Percentiles rank a stretch among this genome's conserved stretches.
These are phyloP conservation scores for Hemibagrus guttatus DNA, from an alignment of 2,797 vertebrate genomes.

Conservation along the genomic window DNA sequence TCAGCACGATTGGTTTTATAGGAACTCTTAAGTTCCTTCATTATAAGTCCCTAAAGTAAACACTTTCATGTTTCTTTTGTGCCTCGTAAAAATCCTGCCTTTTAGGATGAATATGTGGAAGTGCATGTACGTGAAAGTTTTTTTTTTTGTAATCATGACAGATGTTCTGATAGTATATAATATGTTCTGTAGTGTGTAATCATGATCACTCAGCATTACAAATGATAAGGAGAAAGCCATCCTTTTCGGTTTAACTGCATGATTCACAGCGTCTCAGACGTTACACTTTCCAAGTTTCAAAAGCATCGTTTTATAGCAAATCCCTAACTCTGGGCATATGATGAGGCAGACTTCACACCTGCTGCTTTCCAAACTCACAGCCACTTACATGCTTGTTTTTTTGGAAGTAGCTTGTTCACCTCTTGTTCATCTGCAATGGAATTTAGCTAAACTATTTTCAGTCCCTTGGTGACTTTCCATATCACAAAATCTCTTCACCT, in stretches of 20 bases:
- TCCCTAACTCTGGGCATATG: constrained; percentile 12
- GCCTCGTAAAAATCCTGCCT: background rate
- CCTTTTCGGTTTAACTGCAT: background rate
- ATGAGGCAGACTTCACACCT: constrained; percentile 22
- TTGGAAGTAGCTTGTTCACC: constrained; percentile 7
- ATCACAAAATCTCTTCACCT: constrained; percentile 8
- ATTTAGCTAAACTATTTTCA: constrained; percentile 22
- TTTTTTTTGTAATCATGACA: constrained; percentile 4
- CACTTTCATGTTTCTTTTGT: background rate
- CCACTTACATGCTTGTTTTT: constrained; percentile 9
- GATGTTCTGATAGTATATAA: constrained; percentile 20
- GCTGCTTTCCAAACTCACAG: constrained; percentile 17
- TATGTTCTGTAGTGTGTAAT: background rate
- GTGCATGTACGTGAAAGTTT: constrained; percentile 4
- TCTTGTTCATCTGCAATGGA: constrained; percentile 3
- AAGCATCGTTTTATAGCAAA: constrained; percentile 13
- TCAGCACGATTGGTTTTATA: constrained; percentile 14
- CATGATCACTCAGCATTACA: constrained; percentile 14
- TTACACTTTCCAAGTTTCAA: constrained; percentile 12
- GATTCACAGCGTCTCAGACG: constrained; percentile 5
- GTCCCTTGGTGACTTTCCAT: constrained; percentile 20
- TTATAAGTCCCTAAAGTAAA: background rate
- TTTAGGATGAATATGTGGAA: constrained; percentile 22
- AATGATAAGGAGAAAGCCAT: constrained; percentile 21
- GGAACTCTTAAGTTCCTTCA: constrained; percentile 20